Percentiles rank a stretch among this genome's conserved stretches.
These are phyloP conservation scores for Ochlodes sylvanus DNA, from an alignment of 2,888 invertebrate species.

Conservation along the genomic window DNA sequence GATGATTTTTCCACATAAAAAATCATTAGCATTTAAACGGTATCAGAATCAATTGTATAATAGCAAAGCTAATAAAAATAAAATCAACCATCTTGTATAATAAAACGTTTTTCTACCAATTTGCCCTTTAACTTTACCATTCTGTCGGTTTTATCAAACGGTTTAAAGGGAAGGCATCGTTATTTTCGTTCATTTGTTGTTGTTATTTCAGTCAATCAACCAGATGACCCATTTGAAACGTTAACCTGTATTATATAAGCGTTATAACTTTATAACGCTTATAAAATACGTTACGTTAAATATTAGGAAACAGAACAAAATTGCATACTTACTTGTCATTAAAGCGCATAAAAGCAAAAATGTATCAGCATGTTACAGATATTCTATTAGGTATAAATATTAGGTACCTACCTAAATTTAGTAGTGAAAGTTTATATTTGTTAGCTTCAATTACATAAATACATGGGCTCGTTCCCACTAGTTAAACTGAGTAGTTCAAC, in stretches of 20 bases:
- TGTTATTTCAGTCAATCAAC: constrained; percentile 54
- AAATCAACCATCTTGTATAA: constrained; percentile 46
- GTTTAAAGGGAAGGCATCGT: constrained; percentile 62
- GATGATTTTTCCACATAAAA: background rate
- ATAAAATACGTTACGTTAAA: too few relatives aligned
- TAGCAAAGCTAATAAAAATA: constrained; percentile 40
- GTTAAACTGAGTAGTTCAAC: too few relatives aligned
- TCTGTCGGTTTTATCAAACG: constrained; percentile 59
- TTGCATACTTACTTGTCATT: too few relatives aligned
- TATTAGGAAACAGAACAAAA: too few relatives aligned
- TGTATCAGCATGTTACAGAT: too few relatives aligned
- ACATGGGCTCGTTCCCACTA: too few relatives aligned
- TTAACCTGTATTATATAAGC: constrained; percentile 1
- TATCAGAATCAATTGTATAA: constrained; percentile 18
- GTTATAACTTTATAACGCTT: too few relatives aligned
- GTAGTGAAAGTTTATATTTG: too few relatives aligned
- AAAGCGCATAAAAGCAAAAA: too few relatives aligned
- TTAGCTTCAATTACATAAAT: too few relatives aligned
- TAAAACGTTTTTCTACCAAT: constrained; percentile 59
- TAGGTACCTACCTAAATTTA: too few relatives aligned
- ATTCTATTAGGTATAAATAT: too few relatives aligned
- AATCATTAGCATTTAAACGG: constrained; percentile 11
- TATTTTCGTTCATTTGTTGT: constrained; percentile 68
- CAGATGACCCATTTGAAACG: constrained; percentile 21
- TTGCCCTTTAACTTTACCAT: constrained; percentile 59